These are phyloP conservation scores for Volucella inanis DNA, from an alignment of 2,888 invertebrate genomes.

Conservation along the genomic window DNA sequence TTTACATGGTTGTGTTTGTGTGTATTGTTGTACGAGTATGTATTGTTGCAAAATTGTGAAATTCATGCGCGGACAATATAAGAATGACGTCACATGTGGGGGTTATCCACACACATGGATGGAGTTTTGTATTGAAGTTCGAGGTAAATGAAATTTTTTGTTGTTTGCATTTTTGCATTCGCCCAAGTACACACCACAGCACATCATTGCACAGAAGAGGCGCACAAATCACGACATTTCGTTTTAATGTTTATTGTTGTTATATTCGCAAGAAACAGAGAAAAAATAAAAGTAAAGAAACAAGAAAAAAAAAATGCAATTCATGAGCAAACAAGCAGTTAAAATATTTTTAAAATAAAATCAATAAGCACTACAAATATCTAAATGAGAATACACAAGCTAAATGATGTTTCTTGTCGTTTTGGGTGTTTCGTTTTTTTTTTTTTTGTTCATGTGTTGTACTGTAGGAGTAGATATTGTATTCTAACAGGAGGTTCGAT, in stretches of 20 bases:
- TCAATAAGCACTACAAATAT: slow-evolving; percentile 35
- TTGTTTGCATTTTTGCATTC: slow-evolving; percentile 50
- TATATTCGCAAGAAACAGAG: slow-evolving; percentile 42
- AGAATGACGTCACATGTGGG: slow-evolving; percentile 65
- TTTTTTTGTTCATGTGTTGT: no score
- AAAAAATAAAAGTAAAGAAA: slow-evolving; percentile 27
- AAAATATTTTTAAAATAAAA: slow-evolving; percentile 27
- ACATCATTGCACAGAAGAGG: slow-evolving; percentile 26
- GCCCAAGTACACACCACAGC: slow-evolving; percentile 21
- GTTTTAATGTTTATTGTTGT: slow-evolving; percentile 32
- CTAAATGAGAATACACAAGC: slow-evolving; percentile 44
- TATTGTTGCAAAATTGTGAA: slow-evolving; percentile 29
- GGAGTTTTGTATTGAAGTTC: slow-evolving; percentile 58
- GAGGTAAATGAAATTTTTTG: slow-evolving; percentile 50
- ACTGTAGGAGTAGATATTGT: no score
- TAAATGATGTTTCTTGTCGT: slow-evolving; percentile 50
- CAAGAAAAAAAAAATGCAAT: slow-evolving; percentile 53
- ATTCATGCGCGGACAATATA: slow-evolving; percentile 71
- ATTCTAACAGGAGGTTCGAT: no score
- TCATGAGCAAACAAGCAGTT: slow-evolving; percentile 62
- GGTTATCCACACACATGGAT: slow-evolving; percentile 24
- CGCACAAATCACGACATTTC: slow-evolving; percentile 43
- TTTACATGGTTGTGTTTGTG: slow-evolving; percentile 23
- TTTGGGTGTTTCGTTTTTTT: slow-evolving; percentile 11
- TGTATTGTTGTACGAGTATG: not conserved